Percentiles rank a stretch among this genome's conserved stretches.
Evolutionary conservation across 2,113 vertebrate species (phyloP).

Genomic region (Caloenas nicobarica): DNA sequence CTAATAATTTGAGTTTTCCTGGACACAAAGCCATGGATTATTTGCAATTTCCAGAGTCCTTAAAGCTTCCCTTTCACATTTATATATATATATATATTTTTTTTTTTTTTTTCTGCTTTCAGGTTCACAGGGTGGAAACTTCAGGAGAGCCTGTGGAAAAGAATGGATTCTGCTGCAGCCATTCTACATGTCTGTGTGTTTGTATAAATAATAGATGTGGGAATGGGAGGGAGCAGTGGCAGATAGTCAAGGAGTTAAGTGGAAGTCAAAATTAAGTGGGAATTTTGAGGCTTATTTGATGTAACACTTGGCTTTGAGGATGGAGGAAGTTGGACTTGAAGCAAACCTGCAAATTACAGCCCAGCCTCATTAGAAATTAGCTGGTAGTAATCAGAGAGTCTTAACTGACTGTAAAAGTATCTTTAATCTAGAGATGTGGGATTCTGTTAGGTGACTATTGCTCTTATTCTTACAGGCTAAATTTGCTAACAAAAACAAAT

Average conservation of each 20-base stretch:
- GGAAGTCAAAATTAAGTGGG: slow-evolving; percentile 65
- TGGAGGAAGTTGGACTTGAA: slow-evolving; percentile 61
- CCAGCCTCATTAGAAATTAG: slow-evolving; percentile 58
- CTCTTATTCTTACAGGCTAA: not conserved
- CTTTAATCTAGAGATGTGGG: slow-evolving; percentile 46
- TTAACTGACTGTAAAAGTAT: slow-evolving; percentile 28
- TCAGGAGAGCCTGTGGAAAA: not conserved
- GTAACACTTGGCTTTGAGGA: slow-evolving; percentile 50
- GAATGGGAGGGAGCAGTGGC: slow-evolving; percentile 16
- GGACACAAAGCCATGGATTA: not conserved
- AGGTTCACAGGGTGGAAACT: not conserved
- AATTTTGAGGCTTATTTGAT: slow-evolving; percentile 66
- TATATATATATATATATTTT: no score
- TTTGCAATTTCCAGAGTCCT: not conserved
- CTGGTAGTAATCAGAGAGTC: slow-evolving; percentile 29
- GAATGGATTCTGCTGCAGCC: not conserved
- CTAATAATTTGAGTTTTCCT: not conserved
- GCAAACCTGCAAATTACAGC: slow-evolving; percentile 63
- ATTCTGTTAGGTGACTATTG: slow-evolving; percentile 19
- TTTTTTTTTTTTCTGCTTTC: not conserved
- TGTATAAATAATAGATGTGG: slow-evolving; percentile 54
- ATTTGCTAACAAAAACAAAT: slow-evolving; percentile 1
- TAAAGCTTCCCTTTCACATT: not conserved
- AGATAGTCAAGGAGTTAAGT: slow-evolving; percentile 59
- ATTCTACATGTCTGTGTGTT: slow-evolving; percentile 19